These are phyloP conservation scores for Drosophila nigricruria DNA, from an alignment of 2,888 invertebrate species.

Conservation along the genomic window DNA sequence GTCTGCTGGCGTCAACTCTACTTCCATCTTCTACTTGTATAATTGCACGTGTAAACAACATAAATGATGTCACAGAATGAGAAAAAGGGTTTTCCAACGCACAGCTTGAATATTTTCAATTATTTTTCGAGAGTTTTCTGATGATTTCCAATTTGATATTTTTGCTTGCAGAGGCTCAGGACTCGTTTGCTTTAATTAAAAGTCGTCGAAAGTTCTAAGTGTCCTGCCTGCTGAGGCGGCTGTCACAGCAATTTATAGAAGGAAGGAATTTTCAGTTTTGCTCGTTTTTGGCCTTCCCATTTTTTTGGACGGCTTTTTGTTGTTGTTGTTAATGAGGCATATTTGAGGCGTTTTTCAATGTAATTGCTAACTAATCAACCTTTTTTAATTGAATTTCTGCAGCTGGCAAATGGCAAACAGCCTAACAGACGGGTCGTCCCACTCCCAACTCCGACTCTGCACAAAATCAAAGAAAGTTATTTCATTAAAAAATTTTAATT, in stretches of 20 bases:
- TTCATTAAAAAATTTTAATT: conserved; percentile 78
- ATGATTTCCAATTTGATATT: conserved; percentile 20
- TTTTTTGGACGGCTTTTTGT: conserved; percentile 16
- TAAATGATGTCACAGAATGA: conserved; percentile 8
- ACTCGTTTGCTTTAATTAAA: conserved; percentile 44
- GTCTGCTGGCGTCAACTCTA: conserved; percentile 2
- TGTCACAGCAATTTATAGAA: conserved; percentile 27
- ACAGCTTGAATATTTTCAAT: conserved; percentile 25
- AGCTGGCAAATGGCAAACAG: conserved; percentile 41
- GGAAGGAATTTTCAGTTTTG: conserved; percentile 6
- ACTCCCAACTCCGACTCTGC: neutral
- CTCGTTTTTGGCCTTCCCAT: neutral
- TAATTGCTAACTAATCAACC: conserved; percentile 75
- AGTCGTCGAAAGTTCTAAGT: conserved; percentile 28
- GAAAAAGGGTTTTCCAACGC: conserved; percentile 21
- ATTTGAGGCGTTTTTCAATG: conserved; percentile 48
- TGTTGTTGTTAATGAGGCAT: conserved; percentile 48
- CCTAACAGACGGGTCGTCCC: neutral
- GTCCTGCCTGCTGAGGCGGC: conserved; percentile 22
- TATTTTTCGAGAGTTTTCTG: conserved; percentile 9
- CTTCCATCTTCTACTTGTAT: neutral
- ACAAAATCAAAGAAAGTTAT: conserved; percentile 73
- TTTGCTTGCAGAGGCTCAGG: conserved; percentile 1
- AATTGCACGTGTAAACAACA: conserved; percentile 32
- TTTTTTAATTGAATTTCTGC: conserved; percentile 61